These are phyloP conservation scores for Lasioglossum villosulum DNA, from an alignment of 2,888 invertebrate genomes.

Conservation along the genomic window DNA sequence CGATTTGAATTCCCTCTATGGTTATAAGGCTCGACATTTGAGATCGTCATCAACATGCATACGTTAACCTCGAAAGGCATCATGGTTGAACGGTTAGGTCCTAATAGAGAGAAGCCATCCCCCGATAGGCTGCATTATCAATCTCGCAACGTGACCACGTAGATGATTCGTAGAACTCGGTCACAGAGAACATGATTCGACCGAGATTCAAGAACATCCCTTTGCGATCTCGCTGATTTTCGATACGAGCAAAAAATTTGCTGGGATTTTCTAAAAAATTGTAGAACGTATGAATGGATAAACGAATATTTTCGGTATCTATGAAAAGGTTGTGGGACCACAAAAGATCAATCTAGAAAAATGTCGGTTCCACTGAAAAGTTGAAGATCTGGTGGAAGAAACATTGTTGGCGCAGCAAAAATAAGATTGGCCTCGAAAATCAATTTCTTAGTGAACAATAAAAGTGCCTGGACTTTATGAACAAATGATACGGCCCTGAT, in stretches of 20 bases:
- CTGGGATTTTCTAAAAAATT: not conserved
- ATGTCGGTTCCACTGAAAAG: not conserved
- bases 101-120: constrained; percentile 67
- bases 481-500: not conserved
- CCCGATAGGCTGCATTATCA: constrained; percentile 64
- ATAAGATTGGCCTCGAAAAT: not conserved
- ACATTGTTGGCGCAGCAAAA: too few species aligned
- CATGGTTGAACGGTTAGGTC: constrained; percentile 64
- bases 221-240: constrained; percentile 16
- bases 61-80: constrained; percentile 55
- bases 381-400: not conserved
- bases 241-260: not conserved
- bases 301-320: too few species aligned
- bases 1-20: not conserved
- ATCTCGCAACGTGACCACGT: constrained; percentile 43
- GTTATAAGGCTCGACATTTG: not conserved
- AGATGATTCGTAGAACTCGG: constrained; percentile 33
- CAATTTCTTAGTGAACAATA: not conserved
- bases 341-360: not conserved
- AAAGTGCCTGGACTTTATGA: not conserved
- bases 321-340: not conserved
- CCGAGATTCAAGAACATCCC: constrained; percentile 38
- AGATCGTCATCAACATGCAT: constrained; percentile 27
- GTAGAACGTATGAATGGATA: not conserved
- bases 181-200: constrained; percentile 27